Evolutionary conservation across 2,797 vertebrate species (phyloP).

Genomic region (Nyctalus aviator): DNA sequence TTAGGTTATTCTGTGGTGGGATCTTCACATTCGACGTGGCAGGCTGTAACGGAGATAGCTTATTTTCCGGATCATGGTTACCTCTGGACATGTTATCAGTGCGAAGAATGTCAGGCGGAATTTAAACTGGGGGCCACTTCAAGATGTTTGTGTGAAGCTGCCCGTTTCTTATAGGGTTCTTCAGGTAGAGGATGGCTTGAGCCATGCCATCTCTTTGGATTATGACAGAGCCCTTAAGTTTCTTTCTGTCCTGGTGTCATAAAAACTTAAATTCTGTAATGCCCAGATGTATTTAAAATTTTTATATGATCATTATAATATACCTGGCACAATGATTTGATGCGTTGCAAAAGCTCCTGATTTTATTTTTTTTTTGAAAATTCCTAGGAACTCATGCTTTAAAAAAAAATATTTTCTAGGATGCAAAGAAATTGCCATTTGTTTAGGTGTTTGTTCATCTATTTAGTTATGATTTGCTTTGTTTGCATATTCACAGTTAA

Average conservation of each 20-base stretch:
- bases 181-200: not conserved
- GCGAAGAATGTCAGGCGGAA: constrained; percentile 24
- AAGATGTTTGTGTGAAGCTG: not conserved
- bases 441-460: not conserved
- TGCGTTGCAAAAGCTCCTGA: not conserved
- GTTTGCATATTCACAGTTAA: not conserved
- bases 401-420: not conserved
- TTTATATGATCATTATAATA: constrained; percentile 4
- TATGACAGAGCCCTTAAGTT: not conserved
- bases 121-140: not conserved
- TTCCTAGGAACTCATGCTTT: not conserved
- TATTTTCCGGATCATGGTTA: constrained; percentile 45
- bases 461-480: not conserved
- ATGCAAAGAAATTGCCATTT: not conserved
- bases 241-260: not conserved
- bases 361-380: constrained; percentile 49
- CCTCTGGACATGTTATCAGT: constrained; percentile 14
- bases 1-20: constrained; percentile 14
- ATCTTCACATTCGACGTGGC: not conserved
- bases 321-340: not conserved
- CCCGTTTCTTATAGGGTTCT: not conserved
- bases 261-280: constrained; percentile 22
- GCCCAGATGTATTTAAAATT: not conserved
- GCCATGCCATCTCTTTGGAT: not conserved
- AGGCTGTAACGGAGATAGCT: constrained; percentile 38